phyloP scores from a whole-genome alignment of 2,888 invertebrate genomes.

The Brenthis ino region DNA sequence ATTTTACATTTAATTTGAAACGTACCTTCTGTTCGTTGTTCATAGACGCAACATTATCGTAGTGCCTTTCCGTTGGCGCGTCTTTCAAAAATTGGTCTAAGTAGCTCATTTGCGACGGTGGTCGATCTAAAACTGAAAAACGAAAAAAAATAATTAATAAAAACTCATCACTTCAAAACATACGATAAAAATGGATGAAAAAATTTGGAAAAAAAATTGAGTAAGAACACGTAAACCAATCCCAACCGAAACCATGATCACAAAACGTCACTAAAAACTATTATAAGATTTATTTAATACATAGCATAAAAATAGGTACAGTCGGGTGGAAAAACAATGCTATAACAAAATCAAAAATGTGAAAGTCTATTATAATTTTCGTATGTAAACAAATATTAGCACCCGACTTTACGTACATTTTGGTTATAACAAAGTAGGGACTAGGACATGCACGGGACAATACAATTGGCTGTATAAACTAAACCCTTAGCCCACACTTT shows the following conservation, averaged over 20 bases:
- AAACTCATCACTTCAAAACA: neutral
- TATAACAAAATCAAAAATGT: constrained; percentile 17
- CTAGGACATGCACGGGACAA: constrained; percentile 69
- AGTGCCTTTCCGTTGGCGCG: constrained; percentile 71
- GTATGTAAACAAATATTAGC: constrained; percentile 28
- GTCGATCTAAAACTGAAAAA: constrained; percentile 90
- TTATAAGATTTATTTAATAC: constrained; percentile 18
- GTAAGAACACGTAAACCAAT: constrained; percentile 63
- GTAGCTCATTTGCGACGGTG: constrained; percentile 95
- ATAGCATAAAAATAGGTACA: constrained; percentile 43
- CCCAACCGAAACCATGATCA: constrained; percentile 75
- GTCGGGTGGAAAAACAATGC: constrained; percentile 51
- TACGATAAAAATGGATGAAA: constrained; percentile 2
- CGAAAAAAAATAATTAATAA: constrained; percentile 11
- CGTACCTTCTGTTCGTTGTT: constrained; percentile 74
- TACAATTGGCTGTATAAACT: constrained; percentile 58
- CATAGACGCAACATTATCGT: constrained; percentile 72
- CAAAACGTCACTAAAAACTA: constrained; percentile 49
- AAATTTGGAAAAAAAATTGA: constrained; percentile 36
- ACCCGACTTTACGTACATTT: constrained; percentile 58
- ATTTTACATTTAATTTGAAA: constrained; percentile 22
- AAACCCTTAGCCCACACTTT: constrained; percentile 48
- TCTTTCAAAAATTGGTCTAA: constrained; percentile 95
- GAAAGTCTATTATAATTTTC: neutral
- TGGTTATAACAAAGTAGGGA: constrained; percentile 56